A percentile compares a stretch with the other conserved stretches of the same genome.
Evolutionary conservation across 1,140 invertebrate species (phyloP).

Genomic region (Heliconius nattereri): DNA sequence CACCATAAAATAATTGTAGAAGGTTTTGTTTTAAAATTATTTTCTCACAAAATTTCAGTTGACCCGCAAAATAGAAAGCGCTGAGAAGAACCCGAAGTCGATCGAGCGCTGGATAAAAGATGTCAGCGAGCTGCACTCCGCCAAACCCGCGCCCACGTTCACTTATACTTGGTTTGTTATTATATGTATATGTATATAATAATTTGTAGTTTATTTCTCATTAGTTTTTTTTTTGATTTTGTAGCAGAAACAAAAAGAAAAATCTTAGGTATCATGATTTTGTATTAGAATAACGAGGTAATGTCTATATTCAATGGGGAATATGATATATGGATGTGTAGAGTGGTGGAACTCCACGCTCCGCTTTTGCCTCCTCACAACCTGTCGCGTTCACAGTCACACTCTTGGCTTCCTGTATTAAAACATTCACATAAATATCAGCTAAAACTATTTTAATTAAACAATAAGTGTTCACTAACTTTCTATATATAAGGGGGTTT

Average conservation of each 20-base stretch:
- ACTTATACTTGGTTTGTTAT: slow-evolving; percentile 88
- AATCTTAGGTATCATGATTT: not conserved
- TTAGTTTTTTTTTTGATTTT: not conserved
- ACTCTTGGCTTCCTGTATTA: not conserved
- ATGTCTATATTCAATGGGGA: not conserved
- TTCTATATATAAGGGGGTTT: not conserved
- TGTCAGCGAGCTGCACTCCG: slow-evolving; percentile 92
- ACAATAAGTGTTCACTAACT: not conserved
- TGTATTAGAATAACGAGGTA: not conserved
- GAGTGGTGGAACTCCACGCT: no score
- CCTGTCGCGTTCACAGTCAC: no score
- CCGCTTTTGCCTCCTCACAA: no score
- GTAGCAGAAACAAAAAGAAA: not conserved
- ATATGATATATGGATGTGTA: no score
- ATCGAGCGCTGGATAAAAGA: slow-evolving; percentile 97
- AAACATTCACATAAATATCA: not conserved
- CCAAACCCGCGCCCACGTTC: slow-evolving; percentile 92
- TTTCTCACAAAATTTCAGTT: slow-evolving; percentile 65
- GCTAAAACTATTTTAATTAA: not conserved
- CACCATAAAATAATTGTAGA: no score
- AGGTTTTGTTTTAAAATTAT: not conserved
- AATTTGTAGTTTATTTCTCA: not conserved
- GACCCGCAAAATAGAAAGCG: slow-evolving; percentile 92
- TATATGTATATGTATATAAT: not conserved
- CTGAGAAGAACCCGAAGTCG: slow-evolving; percentile 92